Conservation (phyloP, 2,113 vertebrate species). For the Cisticola juncidis region DNA sequence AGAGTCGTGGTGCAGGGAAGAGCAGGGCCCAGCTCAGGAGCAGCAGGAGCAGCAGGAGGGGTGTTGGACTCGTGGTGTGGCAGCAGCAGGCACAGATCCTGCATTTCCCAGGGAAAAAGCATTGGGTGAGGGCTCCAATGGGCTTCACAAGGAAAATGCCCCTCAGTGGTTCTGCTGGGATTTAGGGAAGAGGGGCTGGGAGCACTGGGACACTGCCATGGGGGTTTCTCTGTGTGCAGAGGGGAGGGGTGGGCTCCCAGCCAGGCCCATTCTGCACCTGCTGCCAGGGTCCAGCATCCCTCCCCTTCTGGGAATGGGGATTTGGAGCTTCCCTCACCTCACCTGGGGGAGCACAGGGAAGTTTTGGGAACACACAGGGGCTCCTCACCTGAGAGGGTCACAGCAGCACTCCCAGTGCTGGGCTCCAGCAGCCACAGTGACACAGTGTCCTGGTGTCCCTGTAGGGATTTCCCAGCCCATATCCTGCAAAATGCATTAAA, state of each 20-base stretch:
- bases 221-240: not conserved
- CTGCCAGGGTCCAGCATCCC: not conserved
- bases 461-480: not conserved
- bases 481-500: not conserved
- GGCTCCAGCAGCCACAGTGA: not conserved
- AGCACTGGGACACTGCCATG: not conserved
- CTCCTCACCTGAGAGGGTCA: not conserved
- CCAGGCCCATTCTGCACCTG: not conserved
- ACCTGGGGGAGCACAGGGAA: not conserved
- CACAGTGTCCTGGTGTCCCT: not conserved
- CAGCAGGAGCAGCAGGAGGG: not conserved
- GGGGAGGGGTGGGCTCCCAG: not conserved
- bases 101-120: rapidly evolving
- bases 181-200: not conserved
- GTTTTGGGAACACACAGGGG: not conserved
- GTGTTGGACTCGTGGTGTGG: not conserved
- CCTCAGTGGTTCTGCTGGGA: not conserved
- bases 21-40: not conserved
- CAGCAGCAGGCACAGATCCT: not conserved
- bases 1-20: not conserved
- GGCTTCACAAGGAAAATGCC: not conserved
- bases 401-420: not conserved
- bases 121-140: not conserved
- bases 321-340: not conserved
- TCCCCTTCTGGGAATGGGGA: not conserved